Conservation (phyloP, 2,888 invertebrate genomes). For the Dasysyrphus albostriatus region DNA sequence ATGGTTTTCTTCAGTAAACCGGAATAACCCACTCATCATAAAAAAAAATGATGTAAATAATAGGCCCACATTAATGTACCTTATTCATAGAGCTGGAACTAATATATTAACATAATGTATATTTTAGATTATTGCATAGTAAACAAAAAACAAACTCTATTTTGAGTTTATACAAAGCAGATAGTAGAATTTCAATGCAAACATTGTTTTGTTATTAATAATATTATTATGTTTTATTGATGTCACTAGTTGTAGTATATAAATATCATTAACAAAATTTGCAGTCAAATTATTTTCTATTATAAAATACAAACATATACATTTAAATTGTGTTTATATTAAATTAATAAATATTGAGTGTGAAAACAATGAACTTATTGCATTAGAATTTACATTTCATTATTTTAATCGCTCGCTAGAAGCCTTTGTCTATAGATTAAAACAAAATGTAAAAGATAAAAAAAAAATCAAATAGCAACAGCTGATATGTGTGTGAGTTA, state of each 20-base stretch:
- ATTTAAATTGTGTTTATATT: slow-evolving; percentile 27
- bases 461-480: slow-evolving; percentile 43
- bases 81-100: slow-evolving; percentile 60
- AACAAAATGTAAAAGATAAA: slow-evolving; percentile 34
- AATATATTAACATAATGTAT: slow-evolving; percentile 32
- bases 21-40: slow-evolving; percentile 51
- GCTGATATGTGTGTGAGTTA: slow-evolving; percentile 57
- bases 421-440: not conserved
- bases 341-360: slow-evolving; percentile 30
- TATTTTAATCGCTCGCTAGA: slow-evolving; percentile 34
- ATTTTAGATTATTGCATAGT: slow-evolving; percentile 43
- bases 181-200: slow-evolving; percentile 20
- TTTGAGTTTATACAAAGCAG: not conserved
- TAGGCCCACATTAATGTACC: slow-evolving; percentile 69
- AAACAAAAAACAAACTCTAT: slow-evolving; percentile 31
- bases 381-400: slow-evolving; percentile 38
- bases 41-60: slow-evolving; percentile 66
- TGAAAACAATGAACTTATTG: slow-evolving; percentile 42
- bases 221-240: slow-evolving; percentile 40
- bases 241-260: slow-evolving; percentile 48
- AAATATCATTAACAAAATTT: slow-evolving; percentile 54
- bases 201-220: slow-evolving; percentile 29
- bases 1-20: not conserved
- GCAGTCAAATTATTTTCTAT: slow-evolving; percentile 67
- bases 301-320: slow-evolving; percentile 2